phyloP scores from a whole-genome alignment of 2,888 invertebrate species.

The Hydraecia micacea region DNA sequence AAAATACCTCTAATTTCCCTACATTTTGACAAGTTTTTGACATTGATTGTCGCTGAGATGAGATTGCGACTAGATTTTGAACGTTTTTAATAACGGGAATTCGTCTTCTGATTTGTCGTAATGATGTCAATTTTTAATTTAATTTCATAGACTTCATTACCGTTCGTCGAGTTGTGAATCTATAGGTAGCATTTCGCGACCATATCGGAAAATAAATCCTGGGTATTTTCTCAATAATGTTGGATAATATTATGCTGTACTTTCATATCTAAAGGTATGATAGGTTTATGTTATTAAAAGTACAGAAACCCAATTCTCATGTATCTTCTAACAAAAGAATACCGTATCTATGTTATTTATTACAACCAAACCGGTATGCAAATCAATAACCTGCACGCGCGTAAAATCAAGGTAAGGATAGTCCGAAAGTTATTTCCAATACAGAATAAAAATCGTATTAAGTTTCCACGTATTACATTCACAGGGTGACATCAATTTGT shows the following conservation, averaged over 20 bases:
- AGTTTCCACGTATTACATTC: slow-evolving; percentile 84
- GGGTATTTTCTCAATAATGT: neutral
- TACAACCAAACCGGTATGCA: slow-evolving; percentile 14
- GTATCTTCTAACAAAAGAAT: neutral
- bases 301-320: neutral
- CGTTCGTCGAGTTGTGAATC: neutral
- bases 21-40: too few species aligned
- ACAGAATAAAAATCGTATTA: slow-evolving; percentile 63
- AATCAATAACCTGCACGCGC: slow-evolving; percentile 56
- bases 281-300: neutral
- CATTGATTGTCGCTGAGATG: too few species aligned
- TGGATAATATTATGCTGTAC: neutral
- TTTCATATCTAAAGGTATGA: neutral
- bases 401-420: slow-evolving; percentile 57
- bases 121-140: neutral
- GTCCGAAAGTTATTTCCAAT: slow-evolving; percentile 56
- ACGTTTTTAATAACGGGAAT: too few species aligned
- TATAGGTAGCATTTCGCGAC: neutral
- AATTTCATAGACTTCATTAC: neutral
- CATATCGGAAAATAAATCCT: neutral
- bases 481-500: slow-evolving; percentile 82
- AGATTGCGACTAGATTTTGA: too few species aligned
- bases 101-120: neutral
- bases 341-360: slow-evolving; percentile 11
- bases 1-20: too few species aligned